A percentile compares a stretch with the other conserved stretches of the same genome.
These are phyloP conservation scores for Oreochromis spilurus DNA, from an alignment of 2,113 vertebrate genomes.

Conservation along the genomic window DNA sequence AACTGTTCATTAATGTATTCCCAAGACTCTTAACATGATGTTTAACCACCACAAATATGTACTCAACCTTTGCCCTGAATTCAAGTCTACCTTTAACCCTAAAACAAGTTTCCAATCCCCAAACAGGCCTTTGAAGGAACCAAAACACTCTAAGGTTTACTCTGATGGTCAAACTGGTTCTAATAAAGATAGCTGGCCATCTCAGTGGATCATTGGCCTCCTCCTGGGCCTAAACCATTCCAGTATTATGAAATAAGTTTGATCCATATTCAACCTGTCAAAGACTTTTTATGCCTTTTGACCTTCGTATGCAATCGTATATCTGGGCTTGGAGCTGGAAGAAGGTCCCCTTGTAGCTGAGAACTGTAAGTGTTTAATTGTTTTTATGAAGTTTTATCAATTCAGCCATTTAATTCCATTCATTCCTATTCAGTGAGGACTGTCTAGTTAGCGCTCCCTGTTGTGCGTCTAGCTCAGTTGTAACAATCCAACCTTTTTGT, in stretches of 20 bases:
- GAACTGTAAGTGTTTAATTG: accelerated
- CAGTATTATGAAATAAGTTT: not conserved
- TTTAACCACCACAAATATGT: not conserved
- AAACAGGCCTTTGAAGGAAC: not conserved
- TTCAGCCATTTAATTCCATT: not conserved
- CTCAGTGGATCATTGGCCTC: not conserved
- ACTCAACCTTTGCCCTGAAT: not conserved
- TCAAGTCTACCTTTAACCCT: not conserved
- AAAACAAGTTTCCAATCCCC: not conserved
- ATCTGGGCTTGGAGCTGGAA: accelerated
- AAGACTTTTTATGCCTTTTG: not conserved
- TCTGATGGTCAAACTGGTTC: not conserved
- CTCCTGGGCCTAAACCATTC: not conserved
- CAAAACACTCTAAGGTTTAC: not conserved
- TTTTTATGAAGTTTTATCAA: not conserved
- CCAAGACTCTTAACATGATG: not conserved
- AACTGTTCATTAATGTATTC: not conserved
- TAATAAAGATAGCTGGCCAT: not conserved
- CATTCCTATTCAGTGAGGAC: not conserved
- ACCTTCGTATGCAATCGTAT: not conserved
- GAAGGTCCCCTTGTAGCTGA: not conserved
- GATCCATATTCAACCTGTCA: not conserved
- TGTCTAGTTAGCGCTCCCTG: accelerated
- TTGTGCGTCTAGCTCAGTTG: not conserved
- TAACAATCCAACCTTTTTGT: not conserved